Base-by-base conservation (phyloP, 2,797 vertebrate species). In the Sus cebifrons region DNA sequence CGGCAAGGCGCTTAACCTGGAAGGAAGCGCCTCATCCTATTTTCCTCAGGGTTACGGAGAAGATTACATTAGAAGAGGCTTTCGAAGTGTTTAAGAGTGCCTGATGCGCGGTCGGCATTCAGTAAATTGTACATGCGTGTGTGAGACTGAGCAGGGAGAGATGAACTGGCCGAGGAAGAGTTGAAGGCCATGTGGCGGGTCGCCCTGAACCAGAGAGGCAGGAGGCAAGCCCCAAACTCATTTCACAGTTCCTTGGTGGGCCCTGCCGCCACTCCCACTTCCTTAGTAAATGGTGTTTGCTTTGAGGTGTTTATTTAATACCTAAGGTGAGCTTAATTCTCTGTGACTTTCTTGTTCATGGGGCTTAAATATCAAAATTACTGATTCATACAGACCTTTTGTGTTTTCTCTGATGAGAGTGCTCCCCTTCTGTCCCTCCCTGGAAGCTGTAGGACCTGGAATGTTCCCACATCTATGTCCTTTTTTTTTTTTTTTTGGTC, bases 41-140 rank as follows among this genome's bases (percentile, higher is more conserved):
- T 94, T 96, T 60, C 18, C 27, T 94, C 17, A 3, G 65, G 70
- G 15, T 62, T 93, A 52, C 65, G 67, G 75, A 85, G 62, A 91
- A 89, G 49, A 87, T 92, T 73, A 81, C 91, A 92, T 70, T 94
- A 74, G 32, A 90, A 94, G 94, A 60, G 65, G 52, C 81, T 64
- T 89, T 91, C 85, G 23, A 91, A 90, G 58, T 25, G n/a, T 56
- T 88, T 79, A 88, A 90, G 32, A 62, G 52, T 74, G 25, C 49
- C 83, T 91, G 17, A 74, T 23, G 21, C 58, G 49, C 8, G 93
- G 67, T 71, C 58, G 68, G 3, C 65, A 70, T 89, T 83, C 56
- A 67, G 29, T 88, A n/a, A 70, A 56, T 77, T 75, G 93, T 92
- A 84, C 83, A 49, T 74, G 27, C n/a, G 1, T 21, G 17, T 60